phyloP scores from a whole-genome alignment of 2,888 invertebrate species.

The Thereva nobilitata region DNA sequence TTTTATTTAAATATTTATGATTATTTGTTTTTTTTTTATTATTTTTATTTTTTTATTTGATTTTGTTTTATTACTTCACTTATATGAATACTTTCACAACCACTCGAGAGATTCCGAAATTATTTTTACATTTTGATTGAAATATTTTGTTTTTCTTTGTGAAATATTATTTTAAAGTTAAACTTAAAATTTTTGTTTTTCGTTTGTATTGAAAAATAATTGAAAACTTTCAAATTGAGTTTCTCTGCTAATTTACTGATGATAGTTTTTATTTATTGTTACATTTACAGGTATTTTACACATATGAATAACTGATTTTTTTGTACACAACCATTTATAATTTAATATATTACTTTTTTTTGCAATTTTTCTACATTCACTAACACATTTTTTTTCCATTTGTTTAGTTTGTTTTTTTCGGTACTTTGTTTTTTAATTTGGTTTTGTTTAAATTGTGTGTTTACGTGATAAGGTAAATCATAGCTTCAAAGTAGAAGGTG shows the following conservation, averaged over 20 bases:
- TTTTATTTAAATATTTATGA: neutral
- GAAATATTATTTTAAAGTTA: no score
- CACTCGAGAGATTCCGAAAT: constrained; percentile 47
- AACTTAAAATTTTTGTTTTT: constrained; percentile 22
- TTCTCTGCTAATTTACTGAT: constrained; percentile 21
- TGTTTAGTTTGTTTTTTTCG: no score
- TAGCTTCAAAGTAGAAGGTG: no score
- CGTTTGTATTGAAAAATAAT: constrained; percentile 25
- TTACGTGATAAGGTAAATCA: no score
- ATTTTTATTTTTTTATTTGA: constrained; percentile 31
- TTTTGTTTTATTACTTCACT: neutral
- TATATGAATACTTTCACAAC: constrained; percentile 44
- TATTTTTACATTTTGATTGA: constrained; percentile 38
- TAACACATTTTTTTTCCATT: no score
- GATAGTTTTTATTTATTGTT: constrained; percentile 7
- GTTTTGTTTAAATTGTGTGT: no score
- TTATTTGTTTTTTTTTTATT: constrained; percentile 41
- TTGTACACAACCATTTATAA: constrained; percentile 31
- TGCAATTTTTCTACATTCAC: no score
- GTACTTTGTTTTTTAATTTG: no score
- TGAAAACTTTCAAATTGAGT: constrained; percentile 10
- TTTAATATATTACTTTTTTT: no score
- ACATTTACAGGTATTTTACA: constrained; percentile 1
- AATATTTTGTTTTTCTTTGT: neutral
- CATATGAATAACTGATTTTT: constrained; percentile 18